These are phyloP conservation scores for Caenorhabditis doughertyi DNA, from an alignment of 2,888 invertebrate species.

Conservation along the genomic window DNA sequence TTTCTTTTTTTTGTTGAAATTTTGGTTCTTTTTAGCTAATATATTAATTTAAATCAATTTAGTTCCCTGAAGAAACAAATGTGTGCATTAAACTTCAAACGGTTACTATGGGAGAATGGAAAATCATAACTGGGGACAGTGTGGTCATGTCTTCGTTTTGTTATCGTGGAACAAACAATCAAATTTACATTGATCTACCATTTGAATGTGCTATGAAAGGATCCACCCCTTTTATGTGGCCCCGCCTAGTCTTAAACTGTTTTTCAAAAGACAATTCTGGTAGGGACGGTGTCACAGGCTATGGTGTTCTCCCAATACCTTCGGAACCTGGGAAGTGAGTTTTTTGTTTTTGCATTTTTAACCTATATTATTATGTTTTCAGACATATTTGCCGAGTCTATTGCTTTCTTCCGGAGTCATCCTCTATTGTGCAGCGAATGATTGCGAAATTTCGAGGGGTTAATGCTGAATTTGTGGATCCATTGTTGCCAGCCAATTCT, in stretches of 20 bases:
- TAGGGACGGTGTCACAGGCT: slow-evolving; percentile 45
- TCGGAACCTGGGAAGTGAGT: slow-evolving; percentile 57
- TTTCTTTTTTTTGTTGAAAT: background rate
- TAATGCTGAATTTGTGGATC: slow-evolving; percentile 52
- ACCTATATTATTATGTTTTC: background rate
- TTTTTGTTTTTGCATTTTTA: background rate
- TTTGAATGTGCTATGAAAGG: slow-evolving; percentile 36
- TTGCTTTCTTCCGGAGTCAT: slow-evolving; percentile 55
- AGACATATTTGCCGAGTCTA: slow-evolving; percentile 45
- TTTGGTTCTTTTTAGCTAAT: background rate
- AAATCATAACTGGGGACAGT: slow-evolving; percentile 36
- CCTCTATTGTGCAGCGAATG: slow-evolving; percentile 40
- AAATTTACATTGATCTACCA: slow-evolving; percentile 51
- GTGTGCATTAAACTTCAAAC: slow-evolving; percentile 33
- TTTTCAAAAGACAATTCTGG: slow-evolving; percentile 40
- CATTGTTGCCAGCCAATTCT: slow-evolving; percentile 38
- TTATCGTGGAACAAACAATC: slow-evolving; percentile 26
- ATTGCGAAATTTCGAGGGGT: slow-evolving; percentile 38
- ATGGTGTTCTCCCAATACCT: slow-evolving; percentile 39
- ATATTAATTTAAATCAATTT: slow-evolving; percentile 15
- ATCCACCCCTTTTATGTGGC: slow-evolving; percentile 45
- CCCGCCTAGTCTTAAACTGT: slow-evolving; percentile 40
- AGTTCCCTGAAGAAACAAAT: slow-evolving; percentile 55
- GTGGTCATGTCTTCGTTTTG: slow-evolving; percentile 32
- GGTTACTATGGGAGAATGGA: slow-evolving; percentile 31